Conservation (phyloP, 2,888 invertebrate species). For the Ophraella communa region DNA sequence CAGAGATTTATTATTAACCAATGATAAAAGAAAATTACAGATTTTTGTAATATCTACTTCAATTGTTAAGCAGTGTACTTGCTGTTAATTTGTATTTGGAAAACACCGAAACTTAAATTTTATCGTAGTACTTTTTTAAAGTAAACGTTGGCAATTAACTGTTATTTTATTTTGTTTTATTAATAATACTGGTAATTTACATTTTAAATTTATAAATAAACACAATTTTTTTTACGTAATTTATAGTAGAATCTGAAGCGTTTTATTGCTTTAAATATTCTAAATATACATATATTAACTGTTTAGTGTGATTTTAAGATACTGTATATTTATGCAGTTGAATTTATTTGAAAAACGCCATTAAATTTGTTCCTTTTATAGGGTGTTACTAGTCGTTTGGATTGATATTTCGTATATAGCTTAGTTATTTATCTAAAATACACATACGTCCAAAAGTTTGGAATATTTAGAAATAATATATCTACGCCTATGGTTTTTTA, state of each 20-base stretch:
- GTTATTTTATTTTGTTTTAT: background rate
- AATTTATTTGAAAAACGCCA: conserved; percentile 19
- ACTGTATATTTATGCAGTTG: conserved; percentile 20
- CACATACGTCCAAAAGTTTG: too few species aligned
- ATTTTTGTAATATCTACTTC: too few species aligned
- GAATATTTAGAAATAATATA: too few species aligned
- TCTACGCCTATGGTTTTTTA: too few species aligned
- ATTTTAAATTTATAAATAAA: conserved; percentile 11
- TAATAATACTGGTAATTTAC: conserved; percentile 4
- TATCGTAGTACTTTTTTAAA: too few species aligned
- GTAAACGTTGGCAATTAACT: background rate
- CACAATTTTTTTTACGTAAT: conserved; percentile 18
- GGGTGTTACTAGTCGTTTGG: background rate
- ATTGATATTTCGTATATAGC: too few species aligned
- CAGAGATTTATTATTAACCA: too few species aligned
- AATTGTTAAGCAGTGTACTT: too few species aligned
- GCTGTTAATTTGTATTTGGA: background rate
- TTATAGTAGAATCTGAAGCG: conserved; percentile 17
- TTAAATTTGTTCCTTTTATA: conserved; percentile 11
- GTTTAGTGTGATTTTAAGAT: conserved; percentile 24
- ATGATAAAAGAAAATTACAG: too few species aligned
- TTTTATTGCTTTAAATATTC: conserved; percentile 23
- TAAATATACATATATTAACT: conserved; percentile 27
- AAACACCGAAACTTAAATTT: background rate
- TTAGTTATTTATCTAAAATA: too few species aligned